These are phyloP conservation scores for Amaurobius ferox DNA, from an alignment of 2,888 invertebrate species.

Conservation along the genomic window DNA sequence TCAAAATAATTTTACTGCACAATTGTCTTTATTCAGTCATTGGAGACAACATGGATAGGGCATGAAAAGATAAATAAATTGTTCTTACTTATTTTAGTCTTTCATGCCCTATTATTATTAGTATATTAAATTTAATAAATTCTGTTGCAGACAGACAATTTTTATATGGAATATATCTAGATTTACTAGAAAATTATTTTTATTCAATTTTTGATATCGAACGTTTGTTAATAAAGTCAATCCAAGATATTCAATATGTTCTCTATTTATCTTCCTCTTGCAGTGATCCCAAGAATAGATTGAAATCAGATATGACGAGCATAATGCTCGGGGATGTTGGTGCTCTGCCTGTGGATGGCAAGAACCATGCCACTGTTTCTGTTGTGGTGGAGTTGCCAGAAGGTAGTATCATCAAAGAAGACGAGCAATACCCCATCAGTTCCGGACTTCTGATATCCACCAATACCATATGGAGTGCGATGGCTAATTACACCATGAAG, in stretches of 20 bases:
- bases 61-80: too few species aligned
- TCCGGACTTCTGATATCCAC: conserved; percentile 63
- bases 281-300: conserved; percentile 48
- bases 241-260: neutral
- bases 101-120: too few species aligned
- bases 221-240: too few species aligned
- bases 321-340: conserved; percentile 66
- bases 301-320: conserved; percentile 63
- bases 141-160: too few species aligned
- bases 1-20: too few species aligned
- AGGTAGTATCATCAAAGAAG: conserved; percentile 34
- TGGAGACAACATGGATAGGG: too few species aligned
- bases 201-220: too few species aligned
- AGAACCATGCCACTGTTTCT: conserved; percentile 48
- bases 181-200: too few species aligned
- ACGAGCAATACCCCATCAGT: conserved; percentile 68
- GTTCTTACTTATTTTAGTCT: too few species aligned
- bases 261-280: neutral
- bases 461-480: conserved; percentile 70
- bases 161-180: too few species aligned
- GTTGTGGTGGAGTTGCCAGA: conserved; percentile 60
- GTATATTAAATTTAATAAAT: too few species aligned
- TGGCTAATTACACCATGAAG: conserved; percentile 71
- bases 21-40: too few species aligned
- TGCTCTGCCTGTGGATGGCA: conserved; percentile 55